Evolutionary conservation across 2,113 vertebrate species (phyloP).

Genomic region (Donacobius atricapilla): DNA sequence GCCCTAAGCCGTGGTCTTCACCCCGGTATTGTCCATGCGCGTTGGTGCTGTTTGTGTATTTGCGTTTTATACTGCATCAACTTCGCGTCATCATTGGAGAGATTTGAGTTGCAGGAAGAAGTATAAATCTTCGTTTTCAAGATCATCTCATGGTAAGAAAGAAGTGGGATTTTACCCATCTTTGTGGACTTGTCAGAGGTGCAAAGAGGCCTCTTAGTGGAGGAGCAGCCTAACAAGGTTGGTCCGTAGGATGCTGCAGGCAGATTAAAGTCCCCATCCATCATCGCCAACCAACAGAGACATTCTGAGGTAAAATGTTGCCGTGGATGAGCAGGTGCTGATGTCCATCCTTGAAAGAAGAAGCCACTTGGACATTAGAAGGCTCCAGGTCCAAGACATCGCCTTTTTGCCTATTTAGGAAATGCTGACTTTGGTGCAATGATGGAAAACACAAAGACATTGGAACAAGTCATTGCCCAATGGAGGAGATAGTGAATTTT

Average conservation of each 20-base stretch:
- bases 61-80: not conserved
- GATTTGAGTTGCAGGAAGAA: not conserved
- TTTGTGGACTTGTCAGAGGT: not conserved
- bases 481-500: not conserved
- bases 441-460: not conserved
- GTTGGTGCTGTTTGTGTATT: not conserved
- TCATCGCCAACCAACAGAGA: not conserved
- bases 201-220: not conserved
- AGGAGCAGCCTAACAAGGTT: not conserved
- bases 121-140: not conserved
- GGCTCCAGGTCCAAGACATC: not conserved
- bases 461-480: not conserved
- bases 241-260: not conserved
- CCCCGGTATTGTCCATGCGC: rapidly evolving
- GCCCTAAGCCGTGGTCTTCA: rapidly evolving
- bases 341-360: not conserved
- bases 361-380: not conserved
- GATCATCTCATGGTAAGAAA: not conserved
- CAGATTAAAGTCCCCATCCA: not conserved
- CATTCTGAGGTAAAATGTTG: not conserved
- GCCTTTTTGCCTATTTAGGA: not conserved
- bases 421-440: not conserved
- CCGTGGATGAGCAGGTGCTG: rapidly evolving
- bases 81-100: rapidly evolving
- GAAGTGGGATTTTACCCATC: not conserved